phyloP scores from a whole-genome alignment of 2,797 vertebrate species.

The Scolopax bukidnonensis region DNA sequence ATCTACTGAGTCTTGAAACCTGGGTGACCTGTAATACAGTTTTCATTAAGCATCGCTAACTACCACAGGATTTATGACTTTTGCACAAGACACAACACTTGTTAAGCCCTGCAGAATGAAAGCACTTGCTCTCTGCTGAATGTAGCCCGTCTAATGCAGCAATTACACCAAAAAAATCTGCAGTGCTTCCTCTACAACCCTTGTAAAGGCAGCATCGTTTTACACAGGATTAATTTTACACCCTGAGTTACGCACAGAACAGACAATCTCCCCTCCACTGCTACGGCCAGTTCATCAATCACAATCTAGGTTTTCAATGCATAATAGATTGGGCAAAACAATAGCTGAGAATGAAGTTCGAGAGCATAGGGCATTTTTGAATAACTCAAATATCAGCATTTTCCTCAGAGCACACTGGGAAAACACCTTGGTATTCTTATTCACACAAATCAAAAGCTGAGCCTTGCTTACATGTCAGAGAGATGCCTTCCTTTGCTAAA shows the following conservation, averaged over 20 bases:
- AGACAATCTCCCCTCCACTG: constrained; percentile 25
- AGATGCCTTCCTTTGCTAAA: not conserved
- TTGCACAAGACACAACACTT: not conserved
- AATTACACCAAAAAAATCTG: constrained; percentile 1
- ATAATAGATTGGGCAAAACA: constrained; percentile 46
- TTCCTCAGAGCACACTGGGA: constrained; percentile 19
- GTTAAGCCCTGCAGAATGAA: not conserved
- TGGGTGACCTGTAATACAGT: constrained; percentile 81
- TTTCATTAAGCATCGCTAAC: constrained; percentile 41
- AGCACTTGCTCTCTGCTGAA: not conserved
- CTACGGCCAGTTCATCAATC: constrained; percentile 33
- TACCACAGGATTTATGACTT: constrained; percentile 14
- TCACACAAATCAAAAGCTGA: not conserved
- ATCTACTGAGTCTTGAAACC: constrained; percentile 82
- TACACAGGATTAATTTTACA: constrained; percentile 33
- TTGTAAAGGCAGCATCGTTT: constrained; percentile 9
- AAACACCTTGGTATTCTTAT: constrained; percentile 25
- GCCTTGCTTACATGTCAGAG: not conserved
- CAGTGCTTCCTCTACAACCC: not conserved
- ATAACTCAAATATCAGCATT: constrained; percentile 30
- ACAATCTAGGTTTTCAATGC: constrained; percentile 31
- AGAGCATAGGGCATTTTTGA: constrained; percentile 32
- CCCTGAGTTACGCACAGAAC: not conserved
- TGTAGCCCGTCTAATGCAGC: not conserved
- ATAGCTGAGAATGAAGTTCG: constrained; percentile 49